Percentiles rank a stretch among this genome's conserved stretches.
These are phyloP conservation scores for Porphyrio hochstetteri DNA, from an alignment of 2,113 vertebrate genomes.

Conservation along the genomic window DNA sequence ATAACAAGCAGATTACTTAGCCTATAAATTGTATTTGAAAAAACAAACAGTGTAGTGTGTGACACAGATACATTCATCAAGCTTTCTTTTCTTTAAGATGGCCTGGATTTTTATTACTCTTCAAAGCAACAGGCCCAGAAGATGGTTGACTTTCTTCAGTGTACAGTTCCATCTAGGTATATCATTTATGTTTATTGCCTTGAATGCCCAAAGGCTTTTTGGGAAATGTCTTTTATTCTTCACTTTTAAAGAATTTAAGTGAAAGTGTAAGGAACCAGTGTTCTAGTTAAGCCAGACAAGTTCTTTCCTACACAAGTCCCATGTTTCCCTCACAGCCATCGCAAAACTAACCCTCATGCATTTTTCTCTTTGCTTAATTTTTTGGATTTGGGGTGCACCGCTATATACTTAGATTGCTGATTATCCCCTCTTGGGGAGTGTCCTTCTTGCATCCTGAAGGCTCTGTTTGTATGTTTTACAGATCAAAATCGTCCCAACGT, in stretches of 20 bases:
- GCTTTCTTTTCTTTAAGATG: constrained; percentile 78
- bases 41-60: neutral
- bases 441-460: neutral
- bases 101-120: constrained; percentile 95
- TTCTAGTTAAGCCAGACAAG: neutral
- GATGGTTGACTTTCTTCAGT: constrained; percentile 97
- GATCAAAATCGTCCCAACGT: constrained; percentile 92
- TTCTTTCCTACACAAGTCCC: neutral
- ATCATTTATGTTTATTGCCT: neutral
- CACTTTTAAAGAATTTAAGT: neutral
- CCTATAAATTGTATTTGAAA: neutral
- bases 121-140: constrained; percentile 95
- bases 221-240: neutral
- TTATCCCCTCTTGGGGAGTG: neutral
- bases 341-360: neutral
- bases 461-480: constrained; percentile 39
- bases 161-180: constrained; percentile 92
- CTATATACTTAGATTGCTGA: neutral
- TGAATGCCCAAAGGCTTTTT: neutral
- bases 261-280: neutral
- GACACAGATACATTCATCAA: neutral
- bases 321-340: fast-evolving
- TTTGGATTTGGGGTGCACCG: neutral
- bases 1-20: neutral
- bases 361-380: neutral